phyloP scores from a whole-genome alignment of 2,888 invertebrate species.

The Helobdella robusta region DNA sequence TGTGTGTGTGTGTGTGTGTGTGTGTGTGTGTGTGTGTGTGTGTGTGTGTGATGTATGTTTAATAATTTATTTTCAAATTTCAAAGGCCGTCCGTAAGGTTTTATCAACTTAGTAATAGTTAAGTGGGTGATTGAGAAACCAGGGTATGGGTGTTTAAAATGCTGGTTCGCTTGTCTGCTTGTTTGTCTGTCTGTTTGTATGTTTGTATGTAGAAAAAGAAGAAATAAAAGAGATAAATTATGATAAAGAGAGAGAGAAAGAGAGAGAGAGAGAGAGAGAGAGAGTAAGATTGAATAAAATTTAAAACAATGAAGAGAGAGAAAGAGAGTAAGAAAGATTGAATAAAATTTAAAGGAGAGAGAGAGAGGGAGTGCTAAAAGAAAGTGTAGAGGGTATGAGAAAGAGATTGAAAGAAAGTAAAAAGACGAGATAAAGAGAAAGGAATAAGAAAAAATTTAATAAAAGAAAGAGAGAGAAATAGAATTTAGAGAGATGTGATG shows the following conservation, averaged over 20 bases:
- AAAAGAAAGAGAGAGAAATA: too few species aligned
- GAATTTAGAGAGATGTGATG: not conserved
- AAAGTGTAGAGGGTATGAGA: not conserved
- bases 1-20: not conserved
- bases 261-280: conserved; percentile 20
- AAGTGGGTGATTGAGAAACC: not conserved
- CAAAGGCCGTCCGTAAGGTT: not conserved
- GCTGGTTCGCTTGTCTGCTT: too few species aligned
- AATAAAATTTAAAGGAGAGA: not conserved
- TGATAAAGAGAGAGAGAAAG: not conserved
- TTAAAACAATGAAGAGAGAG: not conserved
- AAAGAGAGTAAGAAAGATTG: not conserved
- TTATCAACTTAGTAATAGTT: not conserved
- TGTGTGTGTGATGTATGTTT: not conserved
- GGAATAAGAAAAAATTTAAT: too few species aligned
- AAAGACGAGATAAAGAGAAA: not conserved
- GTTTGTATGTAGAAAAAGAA: not conserved
- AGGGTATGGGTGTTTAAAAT: not conserved
- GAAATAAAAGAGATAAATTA: conserved; percentile 12
- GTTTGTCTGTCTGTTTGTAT: too few species aligned
- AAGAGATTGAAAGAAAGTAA: not conserved
- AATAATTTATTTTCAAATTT: not conserved
- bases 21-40: not conserved
- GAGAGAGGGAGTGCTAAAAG: not conserved
- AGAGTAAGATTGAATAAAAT: not conserved